Evolutionary conservation across 2,888 invertebrate species (phyloP).

Genomic region (Lasiommata megera): DNA sequence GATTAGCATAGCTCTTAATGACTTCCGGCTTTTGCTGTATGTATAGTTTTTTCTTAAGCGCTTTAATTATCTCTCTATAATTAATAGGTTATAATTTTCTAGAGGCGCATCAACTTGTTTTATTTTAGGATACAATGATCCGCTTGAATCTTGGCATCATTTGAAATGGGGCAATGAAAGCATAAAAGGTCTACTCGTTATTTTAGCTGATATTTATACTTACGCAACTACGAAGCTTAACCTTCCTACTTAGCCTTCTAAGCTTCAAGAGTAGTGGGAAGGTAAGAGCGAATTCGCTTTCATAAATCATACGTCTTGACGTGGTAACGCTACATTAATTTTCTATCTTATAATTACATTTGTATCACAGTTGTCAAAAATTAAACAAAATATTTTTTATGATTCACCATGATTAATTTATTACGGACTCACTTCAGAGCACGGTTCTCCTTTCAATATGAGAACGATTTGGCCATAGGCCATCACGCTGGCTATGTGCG

Average conservation of each 20-base stretch:
- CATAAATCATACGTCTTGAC: not conserved
- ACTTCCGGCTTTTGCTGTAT: slow-evolving; percentile 1
- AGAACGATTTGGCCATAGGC: too few species aligned
- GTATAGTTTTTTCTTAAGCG: not conserved
- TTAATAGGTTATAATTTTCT: not conserved
- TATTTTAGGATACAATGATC: not conserved
- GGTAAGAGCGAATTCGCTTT: not conserved
- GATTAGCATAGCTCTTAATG: not conserved
- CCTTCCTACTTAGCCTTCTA: not conserved
- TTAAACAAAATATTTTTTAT: too few species aligned
- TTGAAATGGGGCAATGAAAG: not conserved
- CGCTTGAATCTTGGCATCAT: not conserved
- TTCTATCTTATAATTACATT: too few species aligned
- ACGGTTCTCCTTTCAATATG: too few species aligned
- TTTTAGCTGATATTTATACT: not conserved
- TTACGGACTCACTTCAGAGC: too few species aligned
- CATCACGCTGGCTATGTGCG: too few species aligned
- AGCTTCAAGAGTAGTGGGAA: not conserved
- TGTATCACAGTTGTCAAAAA: too few species aligned
- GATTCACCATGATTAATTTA: too few species aligned
- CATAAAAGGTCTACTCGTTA: not conserved
- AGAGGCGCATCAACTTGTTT: not conserved
- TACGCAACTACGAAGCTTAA: not conserved
- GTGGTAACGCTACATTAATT: not conserved
- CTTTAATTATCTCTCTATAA: not conserved